Evolutionary conservation across 2,888 invertebrate species (phyloP).

Genomic region (Cybosia mesomella): DNA sequence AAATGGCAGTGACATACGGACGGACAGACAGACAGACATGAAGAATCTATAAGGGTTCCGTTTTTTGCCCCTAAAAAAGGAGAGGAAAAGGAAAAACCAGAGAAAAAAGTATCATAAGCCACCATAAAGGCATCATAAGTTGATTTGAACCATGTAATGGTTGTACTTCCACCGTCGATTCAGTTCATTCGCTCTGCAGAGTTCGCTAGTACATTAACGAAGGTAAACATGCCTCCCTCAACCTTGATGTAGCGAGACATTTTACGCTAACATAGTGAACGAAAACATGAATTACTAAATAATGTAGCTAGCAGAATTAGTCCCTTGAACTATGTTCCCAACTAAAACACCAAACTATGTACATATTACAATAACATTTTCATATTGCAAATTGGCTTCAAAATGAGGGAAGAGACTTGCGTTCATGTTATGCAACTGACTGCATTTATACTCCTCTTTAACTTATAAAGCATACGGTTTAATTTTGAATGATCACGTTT

Average conservation of each 20-base stretch:
- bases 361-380: constrained; percentile 50
- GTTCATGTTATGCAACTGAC: constrained; percentile 26
- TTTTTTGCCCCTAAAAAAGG: too few relatives aligned
- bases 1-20: too few relatives aligned
- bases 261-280: constrained; percentile 4
- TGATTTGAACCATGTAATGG: too few relatives aligned
- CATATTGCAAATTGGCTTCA: constrained; percentile 64
- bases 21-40: too few relatives aligned
- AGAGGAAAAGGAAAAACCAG: too few relatives aligned
- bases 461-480: constrained; percentile 32
- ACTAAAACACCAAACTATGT: constrained; percentile 16
- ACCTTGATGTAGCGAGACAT: neutral
- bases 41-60: too few relatives aligned
- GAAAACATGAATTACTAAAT: constrained; percentile 8
- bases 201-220: constrained; percentile 1
- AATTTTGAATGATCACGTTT: constrained; percentile 32
- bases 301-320: constrained; percentile 8
- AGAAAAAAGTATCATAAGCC: too few relatives aligned
- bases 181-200: neutral
- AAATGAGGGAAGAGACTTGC: constrained; percentile 53
- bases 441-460: constrained; percentile 33
- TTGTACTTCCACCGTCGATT: too few relatives aligned
- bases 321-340: constrained; percentile 7
- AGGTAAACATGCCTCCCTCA: neutral
- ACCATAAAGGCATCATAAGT: too few relatives aligned